Evolutionary conservation across 2,113 vertebrate species (phyloP).

Genomic region (Piaya cayana): DNA sequence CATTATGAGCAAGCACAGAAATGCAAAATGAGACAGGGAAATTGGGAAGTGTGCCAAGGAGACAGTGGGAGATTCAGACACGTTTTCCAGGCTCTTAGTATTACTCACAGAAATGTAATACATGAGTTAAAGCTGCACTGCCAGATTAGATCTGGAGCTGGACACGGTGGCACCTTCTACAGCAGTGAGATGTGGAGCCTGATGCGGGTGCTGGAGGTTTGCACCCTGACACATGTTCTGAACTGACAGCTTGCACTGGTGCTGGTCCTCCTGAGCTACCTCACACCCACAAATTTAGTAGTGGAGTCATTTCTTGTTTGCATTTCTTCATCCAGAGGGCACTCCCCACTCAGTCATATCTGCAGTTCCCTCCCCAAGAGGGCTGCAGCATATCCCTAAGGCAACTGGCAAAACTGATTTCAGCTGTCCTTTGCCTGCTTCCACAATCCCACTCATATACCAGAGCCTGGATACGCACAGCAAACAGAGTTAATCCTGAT

Average conservation of each 20-base stretch:
- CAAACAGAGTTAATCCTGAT: background rate
- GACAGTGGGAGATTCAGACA: constrained; percentile 1
- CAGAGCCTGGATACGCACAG: background rate
- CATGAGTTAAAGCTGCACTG: background rate
- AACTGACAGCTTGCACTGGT: background rate
- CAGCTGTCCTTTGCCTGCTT: background rate
- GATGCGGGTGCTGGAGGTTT: background rate
- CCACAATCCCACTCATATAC: fast-evolving
- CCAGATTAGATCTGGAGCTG: background rate
- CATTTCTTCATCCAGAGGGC: background rate
- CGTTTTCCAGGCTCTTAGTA: background rate
- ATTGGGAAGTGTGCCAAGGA: background rate
- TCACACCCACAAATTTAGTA: background rate
- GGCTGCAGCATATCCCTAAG: fast-evolving
- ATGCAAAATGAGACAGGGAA: background rate
- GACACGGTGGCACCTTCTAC: background rate
- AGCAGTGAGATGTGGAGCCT: background rate
- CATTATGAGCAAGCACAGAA: constrained; percentile 7
- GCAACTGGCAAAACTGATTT: background rate
- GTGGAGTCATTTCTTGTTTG: background rate
- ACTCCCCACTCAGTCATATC: background rate
- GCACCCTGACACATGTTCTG: background rate
- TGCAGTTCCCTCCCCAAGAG: background rate
- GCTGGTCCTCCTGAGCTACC: background rate
- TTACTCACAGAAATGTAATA: background rate